These are phyloP conservation scores for Microdon myrmicae DNA, from an alignment of 2,888 invertebrate genomes.

Conservation along the genomic window DNA sequence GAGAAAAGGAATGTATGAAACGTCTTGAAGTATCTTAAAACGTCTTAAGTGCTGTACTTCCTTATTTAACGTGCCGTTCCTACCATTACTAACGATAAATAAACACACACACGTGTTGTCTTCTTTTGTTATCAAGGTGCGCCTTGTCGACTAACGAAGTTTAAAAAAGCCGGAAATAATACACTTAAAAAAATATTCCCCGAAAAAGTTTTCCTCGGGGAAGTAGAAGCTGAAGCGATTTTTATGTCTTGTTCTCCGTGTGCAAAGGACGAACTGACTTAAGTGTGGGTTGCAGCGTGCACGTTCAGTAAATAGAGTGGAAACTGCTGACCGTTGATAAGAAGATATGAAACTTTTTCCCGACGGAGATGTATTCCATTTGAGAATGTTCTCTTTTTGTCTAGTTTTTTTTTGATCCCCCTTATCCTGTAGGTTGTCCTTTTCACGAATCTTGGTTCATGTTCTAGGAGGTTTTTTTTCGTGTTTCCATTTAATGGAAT, in stretches of 20 bases:
- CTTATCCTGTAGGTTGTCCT: slow-evolving; percentile 13
- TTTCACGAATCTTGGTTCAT: slow-evolving; percentile 4
- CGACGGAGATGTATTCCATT: slow-evolving; percentile 41
- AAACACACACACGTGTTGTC: slow-evolving; percentile 13
- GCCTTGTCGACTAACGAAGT: slow-evolving; percentile 48
- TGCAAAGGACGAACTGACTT: too few species aligned
- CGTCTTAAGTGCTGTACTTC: slow-evolving; percentile 28
- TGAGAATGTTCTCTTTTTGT: slow-evolving; percentile 9
- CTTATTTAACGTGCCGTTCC: slow-evolving; percentile 33
- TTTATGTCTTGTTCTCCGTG: too few species aligned
- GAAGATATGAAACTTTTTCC: slow-evolving; percentile 46
- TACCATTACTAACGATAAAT: slow-evolving; percentile 27
- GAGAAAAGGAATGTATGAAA: slow-evolving; percentile 25
- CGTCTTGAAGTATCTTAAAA: slow-evolving; percentile 34
- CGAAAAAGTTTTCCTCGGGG: slow-evolving; percentile 21
- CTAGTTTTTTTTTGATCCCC: too few species aligned
- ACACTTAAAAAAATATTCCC: slow-evolving; percentile 55
- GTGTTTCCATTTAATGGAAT: slow-evolving; percentile 1
- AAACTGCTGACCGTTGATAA: slow-evolving; percentile 52
- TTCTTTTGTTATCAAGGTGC: neutral
- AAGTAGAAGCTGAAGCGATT: too few species aligned
- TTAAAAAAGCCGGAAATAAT: slow-evolving; percentile 61
- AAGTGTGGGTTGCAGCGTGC: slow-evolving; percentile 12
- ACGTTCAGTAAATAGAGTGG: slow-evolving; percentile 46
- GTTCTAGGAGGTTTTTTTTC: too few species aligned